Percentiles rank a stretch among this genome's conserved stretches.
phyloP scores from a whole-genome alignment of 2,113 vertebrate species.

The Tautogolabrus adspersus region DNA sequence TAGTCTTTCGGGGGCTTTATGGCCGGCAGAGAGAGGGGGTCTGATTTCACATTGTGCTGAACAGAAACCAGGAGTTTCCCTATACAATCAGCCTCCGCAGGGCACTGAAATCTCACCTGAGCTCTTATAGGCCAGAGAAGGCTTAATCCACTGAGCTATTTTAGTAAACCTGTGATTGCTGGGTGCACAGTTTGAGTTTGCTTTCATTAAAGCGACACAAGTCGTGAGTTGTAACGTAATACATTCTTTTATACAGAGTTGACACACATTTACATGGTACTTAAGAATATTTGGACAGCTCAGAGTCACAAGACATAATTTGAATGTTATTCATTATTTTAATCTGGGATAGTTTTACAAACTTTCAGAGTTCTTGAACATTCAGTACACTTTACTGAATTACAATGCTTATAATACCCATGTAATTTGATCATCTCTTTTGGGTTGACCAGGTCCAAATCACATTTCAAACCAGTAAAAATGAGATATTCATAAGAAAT shows the following conservation, averaged over 20 bases:
- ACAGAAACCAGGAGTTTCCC: slow-evolving; percentile 68
- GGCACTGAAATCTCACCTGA: slow-evolving; percentile 55
- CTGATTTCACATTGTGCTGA: slow-evolving; percentile 80
- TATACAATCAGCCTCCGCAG: slow-evolving; percentile 59
- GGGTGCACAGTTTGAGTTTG: slow-evolving; percentile 28
- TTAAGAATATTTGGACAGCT: background rate
- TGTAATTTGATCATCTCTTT: background rate
- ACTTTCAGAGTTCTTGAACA: background rate
- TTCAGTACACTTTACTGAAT: background rate
- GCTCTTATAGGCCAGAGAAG: slow-evolving; percentile 21
- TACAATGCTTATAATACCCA: background rate
- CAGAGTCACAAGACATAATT: background rate
- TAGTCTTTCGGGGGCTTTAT: slow-evolving; percentile 68
- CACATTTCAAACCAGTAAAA: background rate
- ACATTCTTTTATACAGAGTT: background rate
- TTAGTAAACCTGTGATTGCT: slow-evolving; percentile 50
- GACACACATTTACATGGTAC: background rate
- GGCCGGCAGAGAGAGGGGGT: slow-evolving; percentile 57
- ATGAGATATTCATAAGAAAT: background rate
- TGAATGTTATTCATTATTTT: background rate
- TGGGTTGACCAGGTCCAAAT: background rate
- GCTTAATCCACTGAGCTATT: slow-evolving; percentile 63
- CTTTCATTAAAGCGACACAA: slow-evolving; percentile 15
- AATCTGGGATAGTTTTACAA: background rate
- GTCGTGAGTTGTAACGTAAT: slow-evolving; percentile 22